phyloP scores from a whole-genome alignment of 2,113 vertebrate species.

The Neolamprologus kungweensis region DNA sequence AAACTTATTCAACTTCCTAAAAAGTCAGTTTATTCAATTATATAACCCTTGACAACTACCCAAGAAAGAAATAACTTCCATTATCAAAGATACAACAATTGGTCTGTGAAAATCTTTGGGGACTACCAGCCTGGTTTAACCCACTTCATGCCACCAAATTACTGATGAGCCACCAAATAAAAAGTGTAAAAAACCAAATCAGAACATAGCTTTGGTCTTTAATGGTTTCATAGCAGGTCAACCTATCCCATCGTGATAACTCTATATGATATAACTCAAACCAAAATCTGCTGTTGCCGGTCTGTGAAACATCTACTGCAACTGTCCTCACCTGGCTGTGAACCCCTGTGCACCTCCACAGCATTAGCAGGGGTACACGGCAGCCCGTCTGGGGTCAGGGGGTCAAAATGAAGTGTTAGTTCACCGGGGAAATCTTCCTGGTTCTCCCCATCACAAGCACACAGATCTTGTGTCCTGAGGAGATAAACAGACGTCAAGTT shows the following conservation, averaged over 20 bases:
- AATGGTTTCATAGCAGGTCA: background rate
- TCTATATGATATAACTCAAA: background rate
- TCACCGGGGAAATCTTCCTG: slow-evolving; percentile 79
- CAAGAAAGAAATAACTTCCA: background rate
- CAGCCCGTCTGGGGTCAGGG: slow-evolving; percentile 70
- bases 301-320: background rate
- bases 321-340: slow-evolving; percentile 56
- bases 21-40: background rate
- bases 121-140: background rate
- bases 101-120: background rate
- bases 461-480: slow-evolving; percentile 77
- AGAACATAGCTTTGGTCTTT: background rate
- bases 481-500: background rate
- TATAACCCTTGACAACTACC: background rate
- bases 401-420: slow-evolving; percentile 79
- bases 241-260: background rate
- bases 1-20: background rate
- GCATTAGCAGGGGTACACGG: slow-evolving; percentile 77
- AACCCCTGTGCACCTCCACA: slow-evolving; percentile 82
- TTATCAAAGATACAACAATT: background rate
- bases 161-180: background rate
- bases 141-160: background rate
- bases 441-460: slow-evolving; percentile 71
- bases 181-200: background rate
- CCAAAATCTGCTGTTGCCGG: background rate